Conservation (phyloP, 2,888 invertebrate genomes). For the Lithophane leautieri region DNA sequence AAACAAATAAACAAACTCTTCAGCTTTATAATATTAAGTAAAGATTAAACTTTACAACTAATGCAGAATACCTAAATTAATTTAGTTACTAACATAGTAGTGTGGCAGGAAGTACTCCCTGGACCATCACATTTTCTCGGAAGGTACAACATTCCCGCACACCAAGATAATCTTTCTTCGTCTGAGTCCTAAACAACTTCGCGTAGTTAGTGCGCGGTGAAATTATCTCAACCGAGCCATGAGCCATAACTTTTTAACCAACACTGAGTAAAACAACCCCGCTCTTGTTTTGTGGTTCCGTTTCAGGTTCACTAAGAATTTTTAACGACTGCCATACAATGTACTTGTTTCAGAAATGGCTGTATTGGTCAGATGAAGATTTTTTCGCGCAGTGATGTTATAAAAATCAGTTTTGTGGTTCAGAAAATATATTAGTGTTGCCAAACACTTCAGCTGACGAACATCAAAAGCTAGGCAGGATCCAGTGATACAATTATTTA, state of each 20-base stretch:
- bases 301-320: slow-evolving; percentile 21
- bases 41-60: neutral
- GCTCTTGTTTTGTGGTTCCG: slow-evolving; percentile 25
- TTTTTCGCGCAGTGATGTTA: slow-evolving; percentile 32
- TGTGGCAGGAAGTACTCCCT: slow-evolving; percentile 22
- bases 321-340: slow-evolving; percentile 4
- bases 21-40: too few relatives aligned
- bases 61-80: slow-evolving; percentile 19
- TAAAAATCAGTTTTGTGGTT: slow-evolving; percentile 51
- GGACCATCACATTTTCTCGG: slow-evolving; percentile 37
- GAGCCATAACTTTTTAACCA: slow-evolving; percentile 53
- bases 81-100: slow-evolving; percentile 23
- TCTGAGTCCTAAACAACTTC: slow-evolving; percentile 49
- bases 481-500: slow-evolving; percentile 29
- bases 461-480: slow-evolving; percentile 35
- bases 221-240: slow-evolving; percentile 45
- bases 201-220: slow-evolving; percentile 44
- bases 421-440: slow-evolving; percentile 56
- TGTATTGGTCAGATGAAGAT: slow-evolving; percentile 29
- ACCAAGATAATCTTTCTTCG: slow-evolving; percentile 52
- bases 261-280: slow-evolving; percentile 35
- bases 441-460: slow-evolving; percentile 25
- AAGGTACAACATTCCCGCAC: slow-evolving; percentile 35
- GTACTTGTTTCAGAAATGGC: slow-evolving; percentile 8
- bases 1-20: too few relatives aligned